phyloP scores from a whole-genome alignment of 53 echinoderm and acorn worm species.

The Actinopyga echinites region DNA sequence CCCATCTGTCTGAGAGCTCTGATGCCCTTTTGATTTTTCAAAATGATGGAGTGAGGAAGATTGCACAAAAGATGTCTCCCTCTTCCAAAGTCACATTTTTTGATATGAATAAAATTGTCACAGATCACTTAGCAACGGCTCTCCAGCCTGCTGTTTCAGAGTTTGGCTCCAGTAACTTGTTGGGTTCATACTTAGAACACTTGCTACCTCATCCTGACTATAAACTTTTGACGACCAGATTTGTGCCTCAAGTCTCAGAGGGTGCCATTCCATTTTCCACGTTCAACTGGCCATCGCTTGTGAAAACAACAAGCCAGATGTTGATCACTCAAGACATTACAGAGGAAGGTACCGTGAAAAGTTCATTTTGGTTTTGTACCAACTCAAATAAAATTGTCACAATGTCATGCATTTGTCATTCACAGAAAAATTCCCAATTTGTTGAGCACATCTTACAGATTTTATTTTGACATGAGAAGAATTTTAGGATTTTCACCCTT shows the following conservation, averaged over 20 bases:
- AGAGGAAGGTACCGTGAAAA: slow-evolving; percentile 75
- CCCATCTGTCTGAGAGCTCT: slow-evolving; percentile 79
- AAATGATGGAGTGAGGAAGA: slow-evolving; percentile 74
- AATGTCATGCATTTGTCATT: too few relatives aligned
- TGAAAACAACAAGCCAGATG: slow-evolving; percentile 89
- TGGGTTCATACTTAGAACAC: slow-evolving; percentile 69
- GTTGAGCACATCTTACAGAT: too few relatives aligned
- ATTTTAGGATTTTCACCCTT: too few relatives aligned
- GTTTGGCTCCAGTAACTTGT: not conserved
- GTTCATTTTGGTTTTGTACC: too few relatives aligned
- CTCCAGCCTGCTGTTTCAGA: slow-evolving; percentile 61
- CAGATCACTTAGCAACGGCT: slow-evolving; percentile 59
- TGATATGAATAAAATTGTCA: slow-evolving; percentile 92
- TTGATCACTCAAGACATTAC: slow-evolving; percentile 70
- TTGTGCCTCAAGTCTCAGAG: slow-evolving; percentile 83
- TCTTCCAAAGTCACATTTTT: slow-evolving; percentile 68
- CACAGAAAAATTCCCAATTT: too few relatives aligned
- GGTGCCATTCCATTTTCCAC: slow-evolving; percentile 82
- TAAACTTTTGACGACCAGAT: slow-evolving; percentile 85
- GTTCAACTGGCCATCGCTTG: slow-evolving; percentile 81
- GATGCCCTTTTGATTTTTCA: slow-evolving; percentile 87
- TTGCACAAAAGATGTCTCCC: slow-evolving; percentile 59
- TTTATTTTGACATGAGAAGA: too few relatives aligned
- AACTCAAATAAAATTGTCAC: too few relatives aligned
- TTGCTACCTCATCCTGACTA: slow-evolving; percentile 92